Conservation (phyloP, 2,888 invertebrate genomes). For the Caenorhabditis angaria region DNA sequence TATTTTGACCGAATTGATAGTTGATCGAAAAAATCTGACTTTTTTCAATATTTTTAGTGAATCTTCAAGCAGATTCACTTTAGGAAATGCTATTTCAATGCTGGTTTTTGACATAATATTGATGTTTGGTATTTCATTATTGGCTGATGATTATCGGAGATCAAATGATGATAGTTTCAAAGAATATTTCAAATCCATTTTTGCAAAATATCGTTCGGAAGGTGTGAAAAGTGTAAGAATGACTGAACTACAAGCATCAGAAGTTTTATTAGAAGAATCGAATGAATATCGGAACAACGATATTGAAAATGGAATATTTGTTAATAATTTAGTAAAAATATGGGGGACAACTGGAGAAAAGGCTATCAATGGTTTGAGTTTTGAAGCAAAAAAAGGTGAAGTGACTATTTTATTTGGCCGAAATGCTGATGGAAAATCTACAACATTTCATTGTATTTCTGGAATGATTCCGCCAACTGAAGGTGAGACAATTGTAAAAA, state of each 20-base stretch:
- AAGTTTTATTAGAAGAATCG: not conserved
- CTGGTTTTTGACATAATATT: conserved; percentile 60
- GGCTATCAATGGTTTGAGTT: conserved; percentile 64
- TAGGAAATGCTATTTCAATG: conserved; percentile 66
- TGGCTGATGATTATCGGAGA: conserved; percentile 33
- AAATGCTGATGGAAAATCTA: conserved; percentile 69
- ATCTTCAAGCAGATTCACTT: conserved; percentile 42
- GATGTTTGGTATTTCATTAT: conserved; percentile 34
- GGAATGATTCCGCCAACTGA: conserved; percentile 61
- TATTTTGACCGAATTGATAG: not conserved
- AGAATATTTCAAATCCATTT: not conserved
- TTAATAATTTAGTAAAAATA: conserved; percentile 54
- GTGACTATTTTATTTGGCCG: conserved; percentile 69
- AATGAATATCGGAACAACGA: no score
- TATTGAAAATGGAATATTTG: conserved; percentile 58
- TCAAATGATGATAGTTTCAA: conserved; percentile 34
- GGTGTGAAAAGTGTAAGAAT: conserved; percentile 23
- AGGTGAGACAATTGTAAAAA: no score
- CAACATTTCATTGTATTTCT: conserved; percentile 57
- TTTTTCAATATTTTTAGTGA: conserved; percentile 47
- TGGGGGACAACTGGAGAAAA: conserved; percentile 61
- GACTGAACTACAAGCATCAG: conserved; percentile 34
- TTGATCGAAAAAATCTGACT: conserved; percentile 9
- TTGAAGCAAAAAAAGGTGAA: conserved; percentile 66
- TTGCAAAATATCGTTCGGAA: conserved; percentile 18